These are phyloP conservation scores for Caloenas nicobarica DNA, from an alignment of 2,113 vertebrate genomes.

Conservation along the genomic window DNA sequence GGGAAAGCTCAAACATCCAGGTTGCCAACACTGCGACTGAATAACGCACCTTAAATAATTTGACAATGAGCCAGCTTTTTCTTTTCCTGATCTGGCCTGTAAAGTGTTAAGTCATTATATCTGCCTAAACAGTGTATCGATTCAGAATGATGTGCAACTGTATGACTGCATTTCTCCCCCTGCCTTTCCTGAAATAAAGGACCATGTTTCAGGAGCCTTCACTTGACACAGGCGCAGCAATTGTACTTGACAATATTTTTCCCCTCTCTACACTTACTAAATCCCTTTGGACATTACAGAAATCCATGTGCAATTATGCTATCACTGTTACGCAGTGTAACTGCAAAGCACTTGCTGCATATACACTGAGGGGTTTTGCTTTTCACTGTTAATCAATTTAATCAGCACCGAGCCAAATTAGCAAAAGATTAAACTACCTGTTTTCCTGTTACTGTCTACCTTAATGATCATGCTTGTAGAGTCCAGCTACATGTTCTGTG, in stretches of 20 bases:
- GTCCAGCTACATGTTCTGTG: background rate
- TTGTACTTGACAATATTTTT: background rate
- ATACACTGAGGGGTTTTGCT: background rate
- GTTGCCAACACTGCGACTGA: background rate
- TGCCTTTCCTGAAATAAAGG: background rate
- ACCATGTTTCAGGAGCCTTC: background rate
- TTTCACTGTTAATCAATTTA: background rate
- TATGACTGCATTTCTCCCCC: background rate
- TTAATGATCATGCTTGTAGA: background rate
- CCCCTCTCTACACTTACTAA: background rate
- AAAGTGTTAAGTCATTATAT: background rate
- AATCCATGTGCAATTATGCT: background rate
- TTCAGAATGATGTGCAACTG: background rate
- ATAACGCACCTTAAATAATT: background rate
- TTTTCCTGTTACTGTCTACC: background rate
- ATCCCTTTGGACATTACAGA: background rate
- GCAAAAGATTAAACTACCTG: background rate
- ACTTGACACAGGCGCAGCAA: background rate
- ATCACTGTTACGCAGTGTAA: background rate
- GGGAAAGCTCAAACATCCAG: background rate
- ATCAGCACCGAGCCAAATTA: background rate
- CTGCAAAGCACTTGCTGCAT: background rate
- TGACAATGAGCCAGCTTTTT: background rate
- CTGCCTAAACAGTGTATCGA: accelerated
- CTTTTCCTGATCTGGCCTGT: accelerated